Conservation (phyloP, 2,113 vertebrate species). For the Ailuropoda melanoleuca region DNA sequence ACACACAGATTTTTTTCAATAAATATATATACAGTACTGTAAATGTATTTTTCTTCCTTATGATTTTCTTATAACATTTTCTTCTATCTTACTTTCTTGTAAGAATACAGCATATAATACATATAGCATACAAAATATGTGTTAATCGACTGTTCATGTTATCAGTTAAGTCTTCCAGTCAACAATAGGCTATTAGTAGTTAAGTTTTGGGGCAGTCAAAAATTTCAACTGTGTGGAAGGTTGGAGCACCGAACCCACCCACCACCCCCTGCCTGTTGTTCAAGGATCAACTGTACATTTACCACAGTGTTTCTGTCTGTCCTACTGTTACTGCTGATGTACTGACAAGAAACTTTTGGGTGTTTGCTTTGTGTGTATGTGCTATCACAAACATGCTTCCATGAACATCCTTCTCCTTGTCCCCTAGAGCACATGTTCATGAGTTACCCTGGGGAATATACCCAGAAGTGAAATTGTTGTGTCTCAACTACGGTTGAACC, state of each 20-base stretch:
- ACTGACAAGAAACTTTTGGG: not conserved
- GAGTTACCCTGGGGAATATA: not conserved
- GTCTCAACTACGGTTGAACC: not conserved
- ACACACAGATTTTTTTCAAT: not conserved
- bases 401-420: not conserved
- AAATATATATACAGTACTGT: not conserved
- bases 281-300: not conserved
- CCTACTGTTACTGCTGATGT: not conserved
- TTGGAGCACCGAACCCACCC: not conserved
- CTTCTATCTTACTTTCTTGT: not conserved
- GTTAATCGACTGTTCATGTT: not conserved
- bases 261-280: not conserved
- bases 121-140: not conserved
- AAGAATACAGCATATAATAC: not conserved
- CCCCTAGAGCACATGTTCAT: not conserved
- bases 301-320: not conserved
- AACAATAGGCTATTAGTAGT: not conserved
- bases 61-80: not conserved
- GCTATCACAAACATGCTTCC: not conserved
- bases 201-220: not conserved
- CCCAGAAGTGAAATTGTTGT: not conserved
- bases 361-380: not conserved
- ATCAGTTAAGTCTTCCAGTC: not conserved
- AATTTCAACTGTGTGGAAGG: not conserved
- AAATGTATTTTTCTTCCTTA: not conserved